These are phyloP conservation scores for Battus philenor DNA, from an alignment of 1,140 invertebrate genomes.

Conservation along the genomic window DNA sequence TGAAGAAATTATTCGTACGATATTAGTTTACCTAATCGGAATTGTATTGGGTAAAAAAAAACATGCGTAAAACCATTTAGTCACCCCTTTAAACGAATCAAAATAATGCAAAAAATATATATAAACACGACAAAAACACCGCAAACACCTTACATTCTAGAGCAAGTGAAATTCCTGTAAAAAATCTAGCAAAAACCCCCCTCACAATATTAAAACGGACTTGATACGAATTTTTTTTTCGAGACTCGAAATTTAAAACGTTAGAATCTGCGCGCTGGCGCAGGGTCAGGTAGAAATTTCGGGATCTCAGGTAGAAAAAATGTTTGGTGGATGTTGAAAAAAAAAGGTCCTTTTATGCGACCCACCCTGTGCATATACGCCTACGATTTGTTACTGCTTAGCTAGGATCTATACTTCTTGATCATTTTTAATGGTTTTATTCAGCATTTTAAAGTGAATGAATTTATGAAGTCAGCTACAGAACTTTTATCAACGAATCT, in stretches of 20 bases:
- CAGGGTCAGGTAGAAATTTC: slow-evolving; percentile 47
- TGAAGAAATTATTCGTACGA: too few species aligned
- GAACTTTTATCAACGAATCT: too few species aligned
- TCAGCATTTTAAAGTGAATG: background rate
- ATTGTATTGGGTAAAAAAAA: slow-evolving; percentile 1
- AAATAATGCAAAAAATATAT: slow-evolving; percentile 27
- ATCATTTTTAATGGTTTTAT: slow-evolving; percentile 26
- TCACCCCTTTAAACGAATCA: slow-evolving; percentile 15
- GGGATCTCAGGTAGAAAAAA: slow-evolving; percentile 70
- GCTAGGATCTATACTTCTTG: slow-evolving; percentile 25
- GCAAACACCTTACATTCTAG: slow-evolving; percentile 29
- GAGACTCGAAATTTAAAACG: slow-evolving; percentile 37
- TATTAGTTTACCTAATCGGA: too few species aligned
- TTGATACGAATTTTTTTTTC: slow-evolving; percentile 33
- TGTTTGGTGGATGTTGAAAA: slow-evolving; percentile 46
- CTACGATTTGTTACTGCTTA: slow-evolving; percentile 44
- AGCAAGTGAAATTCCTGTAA: slow-evolving; percentile 55
- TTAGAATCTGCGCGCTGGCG: slow-evolving; percentile 54
- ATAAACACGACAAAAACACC: slow-evolving; percentile 35
- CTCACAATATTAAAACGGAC: slow-evolving; percentile 30
- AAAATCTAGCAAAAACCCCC: slow-evolving; percentile 55
- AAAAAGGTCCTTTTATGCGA: slow-evolving; percentile 64
- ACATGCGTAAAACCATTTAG: slow-evolving; percentile 14
- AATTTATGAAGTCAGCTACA: too few species aligned
- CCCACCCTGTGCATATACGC: slow-evolving; percentile 50